Conservation (phyloP, 2,113 vertebrate genomes). For the Leucosticte australis region DNA sequence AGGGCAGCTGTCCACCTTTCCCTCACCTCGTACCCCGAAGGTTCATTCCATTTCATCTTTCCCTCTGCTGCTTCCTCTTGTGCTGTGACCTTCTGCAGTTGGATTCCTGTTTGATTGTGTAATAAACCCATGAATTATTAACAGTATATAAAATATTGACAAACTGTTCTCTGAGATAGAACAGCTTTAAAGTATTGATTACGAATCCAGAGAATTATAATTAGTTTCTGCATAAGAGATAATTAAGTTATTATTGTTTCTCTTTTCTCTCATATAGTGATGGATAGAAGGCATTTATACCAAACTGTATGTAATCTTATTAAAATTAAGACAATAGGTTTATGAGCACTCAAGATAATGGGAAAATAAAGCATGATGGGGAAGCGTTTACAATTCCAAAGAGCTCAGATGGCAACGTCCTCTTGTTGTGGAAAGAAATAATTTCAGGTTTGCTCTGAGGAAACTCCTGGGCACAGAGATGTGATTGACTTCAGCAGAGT, state of each 20-base stretch:
- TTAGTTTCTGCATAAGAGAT: conserved; percentile 49
- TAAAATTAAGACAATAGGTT: conserved; percentile 40
- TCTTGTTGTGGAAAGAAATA: neutral
- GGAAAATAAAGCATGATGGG: neutral
- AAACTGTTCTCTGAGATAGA: conserved; percentile 15
- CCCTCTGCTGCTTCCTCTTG: neutral
- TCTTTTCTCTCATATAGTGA: conserved; percentile 44
- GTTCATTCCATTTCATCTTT: neutral
- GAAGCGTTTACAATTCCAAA: neutral
- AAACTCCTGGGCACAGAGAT: neutral
- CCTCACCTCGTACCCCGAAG: neutral
- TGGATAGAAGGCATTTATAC: conserved; percentile 39
- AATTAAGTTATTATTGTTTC: conserved; percentile 64
- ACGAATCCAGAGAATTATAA: conserved; percentile 45
- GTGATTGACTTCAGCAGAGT: neutral
- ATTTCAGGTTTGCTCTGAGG: conserved; percentile 18
- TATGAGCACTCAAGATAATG: conserved; percentile 26
- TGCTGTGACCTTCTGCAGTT: neutral
- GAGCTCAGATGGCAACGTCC: neutral
- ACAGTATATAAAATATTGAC: conserved; percentile 60
- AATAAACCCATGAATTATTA: conserved; percentile 63
- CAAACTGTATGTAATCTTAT: conserved; percentile 26
- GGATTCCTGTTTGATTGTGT: conserved; percentile 20
- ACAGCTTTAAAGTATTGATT: conserved; percentile 58
- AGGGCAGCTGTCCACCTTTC: neutral